These are phyloP conservation scores for Grus americana DNA, from an alignment of 2,113 vertebrate genomes.

Conservation along the genomic window DNA sequence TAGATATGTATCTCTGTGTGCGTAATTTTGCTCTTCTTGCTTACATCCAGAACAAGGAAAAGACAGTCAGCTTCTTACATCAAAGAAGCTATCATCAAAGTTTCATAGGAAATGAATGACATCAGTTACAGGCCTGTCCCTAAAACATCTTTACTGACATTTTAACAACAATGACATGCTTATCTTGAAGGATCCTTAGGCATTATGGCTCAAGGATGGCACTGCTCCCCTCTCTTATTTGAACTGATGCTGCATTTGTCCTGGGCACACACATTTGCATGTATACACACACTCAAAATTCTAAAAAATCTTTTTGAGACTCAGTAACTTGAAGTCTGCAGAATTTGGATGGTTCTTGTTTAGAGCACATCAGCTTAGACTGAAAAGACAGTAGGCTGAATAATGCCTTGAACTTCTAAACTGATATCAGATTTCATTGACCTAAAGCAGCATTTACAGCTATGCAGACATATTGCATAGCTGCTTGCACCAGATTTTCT, in stretches of 20 bases:
- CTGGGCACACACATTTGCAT: rapidly evolving
- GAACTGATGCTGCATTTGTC: background rate
- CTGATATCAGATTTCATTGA: background rate
- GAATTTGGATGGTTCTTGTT: background rate
- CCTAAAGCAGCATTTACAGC: background rate
- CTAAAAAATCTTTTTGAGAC: background rate
- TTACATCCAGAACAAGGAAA: background rate
- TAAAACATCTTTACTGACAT: background rate
- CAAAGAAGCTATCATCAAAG: background rate
- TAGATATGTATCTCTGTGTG: background rate
- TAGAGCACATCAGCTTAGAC: background rate
- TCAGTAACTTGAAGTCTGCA: background rate
- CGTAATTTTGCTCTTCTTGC: background rate
- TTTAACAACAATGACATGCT: background rate
- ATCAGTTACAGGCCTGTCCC: background rate
- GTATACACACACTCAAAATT: background rate
- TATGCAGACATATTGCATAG: background rate
- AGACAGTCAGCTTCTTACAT: background rate
- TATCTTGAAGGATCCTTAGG: background rate
- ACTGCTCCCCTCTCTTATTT: background rate
- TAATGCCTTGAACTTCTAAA: background rate
- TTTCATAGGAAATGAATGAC: background rate
- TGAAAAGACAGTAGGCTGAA: background rate
- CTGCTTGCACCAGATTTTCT: background rate
- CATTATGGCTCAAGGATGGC: background rate